Conservation (phyloP, 2,888 invertebrate genomes). For the Hirudinaria manillensis region DNA sequence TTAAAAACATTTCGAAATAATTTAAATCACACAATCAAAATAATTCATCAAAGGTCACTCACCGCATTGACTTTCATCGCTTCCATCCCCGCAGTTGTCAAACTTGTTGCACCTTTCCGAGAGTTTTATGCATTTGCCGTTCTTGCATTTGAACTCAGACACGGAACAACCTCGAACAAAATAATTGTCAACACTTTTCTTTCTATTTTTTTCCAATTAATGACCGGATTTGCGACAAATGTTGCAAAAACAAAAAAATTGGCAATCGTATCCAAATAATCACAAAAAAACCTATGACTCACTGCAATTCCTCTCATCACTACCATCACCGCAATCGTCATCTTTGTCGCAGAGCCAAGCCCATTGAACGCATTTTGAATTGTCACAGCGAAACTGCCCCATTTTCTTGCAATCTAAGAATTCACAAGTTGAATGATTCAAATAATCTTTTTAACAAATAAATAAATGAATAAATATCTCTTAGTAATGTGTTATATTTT, state of each 20-base stretch:
- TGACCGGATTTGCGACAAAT: too few relatives aligned
- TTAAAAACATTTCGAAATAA: too few relatives aligned
- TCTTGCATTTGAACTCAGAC: background rate
- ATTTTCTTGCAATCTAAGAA: background rate
- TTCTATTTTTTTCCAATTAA: background rate
- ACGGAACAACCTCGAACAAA: background rate
- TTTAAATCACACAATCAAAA: too few relatives aligned
- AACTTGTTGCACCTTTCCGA: background rate
- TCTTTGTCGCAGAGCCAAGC: background rate
- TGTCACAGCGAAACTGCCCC: background rate
- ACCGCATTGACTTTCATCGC: conserved; percentile 18
- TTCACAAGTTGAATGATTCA: too few relatives aligned
- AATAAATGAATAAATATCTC: too few relatives aligned
- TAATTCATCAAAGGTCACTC: too few relatives aligned
- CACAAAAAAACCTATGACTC: background rate
- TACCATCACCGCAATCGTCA: conserved; percentile 15
- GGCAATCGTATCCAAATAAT: too few relatives aligned
- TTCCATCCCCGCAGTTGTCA: conserved; percentile 17
- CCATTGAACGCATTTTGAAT: background rate
- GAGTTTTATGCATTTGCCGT: conserved; percentile 7
- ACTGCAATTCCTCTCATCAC: conserved; percentile 14
- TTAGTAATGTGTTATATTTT: background rate
- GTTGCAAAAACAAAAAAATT: background rate
- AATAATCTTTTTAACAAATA: too few relatives aligned
- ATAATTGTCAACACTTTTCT: background rate